Evolutionary conservation across 2,888 invertebrate species (phyloP).

Genomic region (Melipona beecheii): DNA sequence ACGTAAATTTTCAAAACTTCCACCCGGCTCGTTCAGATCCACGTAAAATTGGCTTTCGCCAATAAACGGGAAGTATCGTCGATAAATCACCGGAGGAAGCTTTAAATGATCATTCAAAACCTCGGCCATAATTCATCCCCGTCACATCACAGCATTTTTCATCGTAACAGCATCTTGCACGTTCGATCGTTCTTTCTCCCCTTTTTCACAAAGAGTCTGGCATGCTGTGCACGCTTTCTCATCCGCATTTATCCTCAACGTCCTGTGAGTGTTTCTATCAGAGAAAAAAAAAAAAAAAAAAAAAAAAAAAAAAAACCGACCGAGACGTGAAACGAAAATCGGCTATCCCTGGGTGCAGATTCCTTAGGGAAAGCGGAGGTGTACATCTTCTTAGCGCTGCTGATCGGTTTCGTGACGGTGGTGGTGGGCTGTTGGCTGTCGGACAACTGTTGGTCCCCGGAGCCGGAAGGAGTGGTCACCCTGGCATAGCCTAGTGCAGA

Average conservation of each 20-base stretch:
- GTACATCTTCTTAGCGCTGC: conserved; percentile 90
- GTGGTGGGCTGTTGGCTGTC: conserved; percentile 91
- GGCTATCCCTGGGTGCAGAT: conserved; percentile 50
- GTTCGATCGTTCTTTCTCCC: background rate
- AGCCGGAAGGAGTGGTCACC: conserved; percentile 88
- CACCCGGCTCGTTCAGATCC: background rate
- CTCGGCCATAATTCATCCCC: background rate
- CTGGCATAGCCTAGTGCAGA: conserved; percentile 89
- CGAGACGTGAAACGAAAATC: background rate
- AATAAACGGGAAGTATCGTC: background rate
- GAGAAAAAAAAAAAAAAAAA: no score
- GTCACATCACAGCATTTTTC: conserved; percentile 8
- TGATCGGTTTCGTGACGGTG: conserved; percentile 90
- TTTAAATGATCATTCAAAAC: conserved; percentile 5
- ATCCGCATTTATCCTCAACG: no score
- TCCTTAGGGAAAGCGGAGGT: conserved; percentile 89
- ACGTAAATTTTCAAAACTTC: background rate
- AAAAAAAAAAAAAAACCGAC: no score
- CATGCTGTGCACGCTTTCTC: conserved; percentile 14
- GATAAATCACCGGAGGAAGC: background rate
- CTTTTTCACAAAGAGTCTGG: background rate
- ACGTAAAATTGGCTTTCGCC: background rate
- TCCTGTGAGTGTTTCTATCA: background rate
- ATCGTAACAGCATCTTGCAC: background rate
- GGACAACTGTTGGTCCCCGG: conserved; percentile 92